Conservation (phyloP, 30 jellyfish, hydroid and myxozoan genomes). For the Hydra vulgaris region DNA sequence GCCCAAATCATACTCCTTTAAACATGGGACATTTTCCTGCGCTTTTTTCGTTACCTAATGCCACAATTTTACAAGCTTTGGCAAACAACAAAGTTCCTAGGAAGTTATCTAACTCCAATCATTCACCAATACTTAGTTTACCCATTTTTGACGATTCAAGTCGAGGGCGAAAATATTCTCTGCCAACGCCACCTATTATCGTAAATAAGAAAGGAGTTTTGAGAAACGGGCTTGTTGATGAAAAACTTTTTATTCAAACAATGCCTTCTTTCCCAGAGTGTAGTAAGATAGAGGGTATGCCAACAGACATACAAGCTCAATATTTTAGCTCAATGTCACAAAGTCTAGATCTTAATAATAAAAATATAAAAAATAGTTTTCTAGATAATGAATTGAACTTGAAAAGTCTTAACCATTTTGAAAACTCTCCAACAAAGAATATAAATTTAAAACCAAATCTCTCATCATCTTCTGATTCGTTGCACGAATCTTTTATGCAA, state of each 20-base stretch:
- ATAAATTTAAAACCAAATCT: background rate
- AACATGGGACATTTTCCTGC: slow-evolving; percentile 3
- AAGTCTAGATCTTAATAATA: background rate
- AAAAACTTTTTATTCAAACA: background rate
- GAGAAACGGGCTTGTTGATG: background rate
- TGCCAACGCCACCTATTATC: slow-evolving; percentile 23
- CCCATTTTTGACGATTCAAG: slow-evolving; percentile 8
- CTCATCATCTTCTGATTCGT: background rate
- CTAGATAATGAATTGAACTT: background rate
- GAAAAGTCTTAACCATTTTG: background rate
- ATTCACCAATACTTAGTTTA: slow-evolving; percentile 15
- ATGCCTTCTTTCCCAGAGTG: background rate
- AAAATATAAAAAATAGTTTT: background rate
- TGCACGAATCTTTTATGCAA: background rate
- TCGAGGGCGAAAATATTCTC: slow-evolving; percentile 11
- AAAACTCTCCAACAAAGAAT: background rate
- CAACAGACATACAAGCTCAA: background rate
- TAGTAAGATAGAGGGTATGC: background rate
- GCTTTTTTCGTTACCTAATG: slow-evolving; percentile 28
- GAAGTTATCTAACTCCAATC: slow-evolving; percentile 20
- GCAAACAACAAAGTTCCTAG: slow-evolving; percentile 4
- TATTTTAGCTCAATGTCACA: background rate
- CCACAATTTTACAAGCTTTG: slow-evolving; percentile 5
- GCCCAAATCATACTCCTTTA: background rate
- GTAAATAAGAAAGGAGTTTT: background rate